These are phyloP conservation scores for Polyommatus icarus DNA, from an alignment of 2,888 invertebrate genomes.

Conservation along the genomic window DNA sequence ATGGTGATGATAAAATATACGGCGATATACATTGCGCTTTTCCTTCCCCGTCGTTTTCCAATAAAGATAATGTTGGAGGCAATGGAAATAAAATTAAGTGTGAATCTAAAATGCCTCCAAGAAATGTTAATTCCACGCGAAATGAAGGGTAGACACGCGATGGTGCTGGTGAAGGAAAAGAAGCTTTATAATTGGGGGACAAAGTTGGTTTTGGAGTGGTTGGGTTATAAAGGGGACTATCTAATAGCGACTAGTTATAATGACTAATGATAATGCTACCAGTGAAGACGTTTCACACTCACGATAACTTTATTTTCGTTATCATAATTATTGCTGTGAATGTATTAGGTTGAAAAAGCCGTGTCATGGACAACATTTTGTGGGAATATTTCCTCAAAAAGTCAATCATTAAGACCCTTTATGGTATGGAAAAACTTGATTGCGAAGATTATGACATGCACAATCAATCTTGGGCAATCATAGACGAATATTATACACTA, in stretches of 20 bases:
- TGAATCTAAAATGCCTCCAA: slow-evolving; percentile 47
- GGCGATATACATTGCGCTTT: slow-evolving; percentile 40
- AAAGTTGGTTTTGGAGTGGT: slow-evolving; percentile 32
- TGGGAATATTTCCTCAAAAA: too few species aligned
- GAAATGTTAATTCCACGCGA: slow-evolving; percentile 49
- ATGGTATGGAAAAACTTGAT: too few species aligned
- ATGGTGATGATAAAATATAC: slow-evolving; percentile 34
- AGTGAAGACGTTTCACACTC: slow-evolving; percentile 40
- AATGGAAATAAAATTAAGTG: slow-evolving; percentile 47
- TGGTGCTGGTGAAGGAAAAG: slow-evolving; percentile 36
- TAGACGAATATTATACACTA: too few species aligned
- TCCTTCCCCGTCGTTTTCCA: slow-evolving; percentile 45
- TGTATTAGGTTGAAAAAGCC: neutral
- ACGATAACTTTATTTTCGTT: slow-evolving; percentile 42
- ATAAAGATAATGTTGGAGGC: slow-evolving; percentile 44
- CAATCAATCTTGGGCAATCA: too few species aligned
- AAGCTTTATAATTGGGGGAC: slow-evolving; percentile 29
- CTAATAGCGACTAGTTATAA: slow-evolving; percentile 50
- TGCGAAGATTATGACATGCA: too few species aligned
- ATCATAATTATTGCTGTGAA: slow-evolving; percentile 35
- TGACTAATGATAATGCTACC: slow-evolving; percentile 49
- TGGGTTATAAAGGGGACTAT: slow-evolving; percentile 49
- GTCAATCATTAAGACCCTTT: too few species aligned
- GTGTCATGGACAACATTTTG: neutral
- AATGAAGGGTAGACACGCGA: slow-evolving; percentile 49